Percentiles rank a stretch among this genome's conserved stretches.
Evolutionary conservation across 2,797 vertebrate species (phyloP).

Genomic region (Anabacerthia variegaticeps): DNA sequence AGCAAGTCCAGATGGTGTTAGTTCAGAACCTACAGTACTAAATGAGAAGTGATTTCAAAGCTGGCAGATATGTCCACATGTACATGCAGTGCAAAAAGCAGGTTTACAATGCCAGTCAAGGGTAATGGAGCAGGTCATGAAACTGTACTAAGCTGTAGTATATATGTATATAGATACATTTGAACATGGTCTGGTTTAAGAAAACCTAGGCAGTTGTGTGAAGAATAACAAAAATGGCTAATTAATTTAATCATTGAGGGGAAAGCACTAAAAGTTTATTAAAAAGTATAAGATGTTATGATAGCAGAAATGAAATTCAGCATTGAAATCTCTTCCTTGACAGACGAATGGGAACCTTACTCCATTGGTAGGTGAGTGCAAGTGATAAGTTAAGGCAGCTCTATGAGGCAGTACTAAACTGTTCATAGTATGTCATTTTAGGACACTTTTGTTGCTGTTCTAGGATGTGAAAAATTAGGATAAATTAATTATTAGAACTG

Average conservation of each 20-base stretch:
- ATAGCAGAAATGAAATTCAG: not conserved
- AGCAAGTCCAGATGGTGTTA: constrained; percentile 43
- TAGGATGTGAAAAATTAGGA: not conserved
- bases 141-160: not conserved
- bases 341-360: not conserved
- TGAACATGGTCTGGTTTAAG: not conserved
- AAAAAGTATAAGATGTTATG: not conserved
- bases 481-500: not conserved
- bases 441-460: not conserved
- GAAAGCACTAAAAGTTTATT: not conserved
- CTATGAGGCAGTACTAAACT: not conserved
- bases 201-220: not conserved
- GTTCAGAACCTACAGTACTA: constrained; percentile 7
- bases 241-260: not conserved
- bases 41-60: not conserved
- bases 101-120: not conserved
- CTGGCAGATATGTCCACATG: not conserved
- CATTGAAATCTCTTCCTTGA: not conserved
- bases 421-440: not conserved
- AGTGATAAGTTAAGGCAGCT: not conserved
- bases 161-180: not conserved
- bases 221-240: not conserved
- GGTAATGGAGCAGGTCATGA: not conserved
- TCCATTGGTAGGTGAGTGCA: not conserved
- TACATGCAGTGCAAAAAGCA: not conserved